Evolutionary conservation across 2,888 invertebrate species (phyloP).

Genomic region (Eudiplozoon nipponicum): DNA sequence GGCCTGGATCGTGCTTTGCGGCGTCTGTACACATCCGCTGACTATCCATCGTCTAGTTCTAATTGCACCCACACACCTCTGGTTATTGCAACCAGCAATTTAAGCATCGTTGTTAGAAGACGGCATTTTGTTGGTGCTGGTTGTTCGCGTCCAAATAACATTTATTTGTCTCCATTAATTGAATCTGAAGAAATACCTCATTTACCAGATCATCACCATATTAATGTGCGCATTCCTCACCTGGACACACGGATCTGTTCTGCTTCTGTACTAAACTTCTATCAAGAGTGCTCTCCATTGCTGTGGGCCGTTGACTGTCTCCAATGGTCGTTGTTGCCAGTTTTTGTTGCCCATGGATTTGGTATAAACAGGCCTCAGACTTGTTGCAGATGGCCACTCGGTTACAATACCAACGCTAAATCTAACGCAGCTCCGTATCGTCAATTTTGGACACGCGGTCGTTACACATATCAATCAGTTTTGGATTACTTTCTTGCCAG

Average conservation of each 20-base stretch:
- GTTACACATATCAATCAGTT: constrained; percentile 14
- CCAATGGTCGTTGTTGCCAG: constrained; percentile 14
- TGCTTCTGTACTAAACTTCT: constrained; percentile 11
- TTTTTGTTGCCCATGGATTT: constrained; percentile 9
- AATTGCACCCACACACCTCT: too few relatives aligned
- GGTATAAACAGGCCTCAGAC: constrained; percentile 10
- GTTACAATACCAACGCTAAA: constrained; percentile 6
- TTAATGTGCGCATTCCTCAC: too few relatives aligned
- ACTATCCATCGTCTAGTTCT: too few relatives aligned
- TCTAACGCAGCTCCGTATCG: constrained; percentile 13
- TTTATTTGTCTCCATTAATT: too few relatives aligned
- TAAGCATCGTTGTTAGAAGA: too few relatives aligned
- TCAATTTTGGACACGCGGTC: constrained; percentile 12
- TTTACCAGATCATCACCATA: too few relatives aligned
- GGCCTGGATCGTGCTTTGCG: too few relatives aligned
- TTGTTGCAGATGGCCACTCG: constrained; percentile 13
- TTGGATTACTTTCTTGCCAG: constrained; percentile 14
- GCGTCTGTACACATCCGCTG: too few relatives aligned
- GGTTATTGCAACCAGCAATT: too few relatives aligned
- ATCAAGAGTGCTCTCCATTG: constrained; percentile 14
- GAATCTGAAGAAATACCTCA: too few relatives aligned
- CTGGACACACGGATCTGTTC: neutral
- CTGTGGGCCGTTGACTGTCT: constrained; percentile 15
- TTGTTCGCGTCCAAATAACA: too few relatives aligned
- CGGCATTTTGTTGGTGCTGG: too few relatives aligned